Evolutionary conservation across 2,888 invertebrate genomes (phyloP), one percentile per base, ranked within the genome.

Genomic region (Cataglyphis cursor): DNA sequence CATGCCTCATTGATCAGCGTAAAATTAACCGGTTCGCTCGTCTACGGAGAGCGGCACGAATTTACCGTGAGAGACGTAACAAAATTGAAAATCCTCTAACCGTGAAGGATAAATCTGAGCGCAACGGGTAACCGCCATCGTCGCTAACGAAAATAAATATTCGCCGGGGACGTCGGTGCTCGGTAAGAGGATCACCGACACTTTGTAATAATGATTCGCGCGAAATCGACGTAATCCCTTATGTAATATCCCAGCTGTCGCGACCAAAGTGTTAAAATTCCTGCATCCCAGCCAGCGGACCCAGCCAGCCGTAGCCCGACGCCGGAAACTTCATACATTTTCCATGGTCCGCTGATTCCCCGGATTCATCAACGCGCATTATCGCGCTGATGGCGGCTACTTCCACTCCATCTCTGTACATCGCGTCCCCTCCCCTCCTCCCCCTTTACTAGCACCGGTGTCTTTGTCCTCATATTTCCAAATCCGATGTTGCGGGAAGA

Each of bases 301-400:
- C 48, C 90, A 89, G 89, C 87, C 86, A 88, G 82, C 87, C 90
- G 87, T 89, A 87, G 85, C 87, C 73, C 78, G 86, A 85, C 87
- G 88, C 89, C 91, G 88, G 90, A 89, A 90, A 90, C 91, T 92
- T 93, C 92, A 92, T 93, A 93, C 92, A 93, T 94, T 94, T 93
- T 93, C 92, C 92, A 93, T 93, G 93, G 89, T 90, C 88, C 88
- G 86, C 86, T 90, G 90, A 88, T 85, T 90, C 90, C n/a, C 81
- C 87, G 87, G 89, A 90, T 90, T 89, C 90, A 87, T 89, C 89
- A 82, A 73, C 82, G 86, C 88, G 90, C 91, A 91, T 91, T 91
- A 91, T 91, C 91, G 87, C 89, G 87, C 87, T 90, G 91, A 91
- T 91, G 91, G 87, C 80, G 90, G 89, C 89, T 88, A 91, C 90